Percentiles rank a stretch among this genome's conserved stretches.
phyloP scores from a whole-genome alignment of 1,140 invertebrate species.

The Forficula auricularia region DNA sequence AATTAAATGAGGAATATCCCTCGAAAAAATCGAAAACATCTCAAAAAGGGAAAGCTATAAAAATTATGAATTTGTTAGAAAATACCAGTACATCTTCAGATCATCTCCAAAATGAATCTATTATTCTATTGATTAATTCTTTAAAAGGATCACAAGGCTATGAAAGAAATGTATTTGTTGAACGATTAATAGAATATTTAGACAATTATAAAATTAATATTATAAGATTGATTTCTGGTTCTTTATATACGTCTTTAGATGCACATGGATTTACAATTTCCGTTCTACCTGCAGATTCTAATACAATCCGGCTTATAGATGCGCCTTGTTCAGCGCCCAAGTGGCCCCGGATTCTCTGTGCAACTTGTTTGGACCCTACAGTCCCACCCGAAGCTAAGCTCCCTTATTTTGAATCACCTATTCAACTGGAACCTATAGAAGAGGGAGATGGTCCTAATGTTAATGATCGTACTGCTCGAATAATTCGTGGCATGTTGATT shows the following conservation, averaged over 20 bases:
- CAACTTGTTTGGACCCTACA: neutral
- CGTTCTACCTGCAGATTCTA: slow-evolving; percentile 22
- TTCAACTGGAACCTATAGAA: neutral
- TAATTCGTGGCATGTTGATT: slow-evolving; percentile 21
- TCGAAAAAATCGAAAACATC: too few species aligned
- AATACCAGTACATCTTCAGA: too few species aligned
- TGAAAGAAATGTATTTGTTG: slow-evolving; percentile 39
- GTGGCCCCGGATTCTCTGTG: slow-evolving; percentile 22
- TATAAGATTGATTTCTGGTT: slow-evolving; percentile 34
- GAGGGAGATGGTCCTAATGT: slow-evolving; percentile 20
- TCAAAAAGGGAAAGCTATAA: too few species aligned
- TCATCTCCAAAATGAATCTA: slow-evolving; percentile 9
- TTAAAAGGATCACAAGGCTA: slow-evolving; percentile 36
- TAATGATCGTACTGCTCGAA: slow-evolving; percentile 13
- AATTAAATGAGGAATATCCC: too few species aligned
- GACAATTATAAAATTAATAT: slow-evolving; percentile 25
- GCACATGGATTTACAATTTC: slow-evolving; percentile 44
- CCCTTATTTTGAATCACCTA: too few species aligned
- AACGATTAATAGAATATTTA: slow-evolving; percentile 33
- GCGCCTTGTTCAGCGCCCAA: slow-evolving; percentile 24
- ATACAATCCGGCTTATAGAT: slow-evolving; percentile 20
- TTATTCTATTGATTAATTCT: slow-evolving; percentile 43
- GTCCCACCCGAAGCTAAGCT: too few species aligned
- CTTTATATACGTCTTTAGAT: slow-evolving; percentile 42
- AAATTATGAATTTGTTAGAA: too few species aligned